Evolutionary conservation across 2,888 invertebrate species (phyloP).

Genomic region (Ennomos erosarius): DNA sequence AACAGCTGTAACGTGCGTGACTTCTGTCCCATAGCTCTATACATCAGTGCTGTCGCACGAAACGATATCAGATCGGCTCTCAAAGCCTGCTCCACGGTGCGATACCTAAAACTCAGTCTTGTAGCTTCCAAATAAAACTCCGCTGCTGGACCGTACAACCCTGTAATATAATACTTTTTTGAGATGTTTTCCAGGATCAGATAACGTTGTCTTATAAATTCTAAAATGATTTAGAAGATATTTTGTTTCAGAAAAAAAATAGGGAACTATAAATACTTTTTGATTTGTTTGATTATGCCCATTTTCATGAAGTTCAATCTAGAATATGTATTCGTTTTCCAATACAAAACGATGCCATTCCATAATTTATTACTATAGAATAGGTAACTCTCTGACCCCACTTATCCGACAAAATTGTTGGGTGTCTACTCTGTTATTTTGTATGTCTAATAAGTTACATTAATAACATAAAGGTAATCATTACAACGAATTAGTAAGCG

Average conservation of each 20-base stretch:
- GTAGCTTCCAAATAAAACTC: conserved; percentile 76
- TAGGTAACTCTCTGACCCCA: no score
- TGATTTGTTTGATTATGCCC: no score
- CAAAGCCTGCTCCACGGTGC: conserved; percentile 61
- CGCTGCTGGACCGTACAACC: conserved; percentile 64
- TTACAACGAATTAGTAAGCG: no score
- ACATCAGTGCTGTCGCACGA: conserved; percentile 87
- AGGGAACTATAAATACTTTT: no score
- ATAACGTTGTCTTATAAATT: conserved; percentile 7
- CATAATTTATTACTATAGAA: no score
- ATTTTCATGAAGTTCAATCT: no score
- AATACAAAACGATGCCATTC: no score
- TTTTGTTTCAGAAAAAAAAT: neutral
- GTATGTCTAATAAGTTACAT: no score
- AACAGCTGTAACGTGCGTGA: conserved; percentile 88
- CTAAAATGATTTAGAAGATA: neutral
- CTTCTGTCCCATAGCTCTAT: conserved; percentile 88
- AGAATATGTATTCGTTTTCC: no score
- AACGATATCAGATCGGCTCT: conserved; percentile 86
- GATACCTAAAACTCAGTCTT: conserved; percentile 69
- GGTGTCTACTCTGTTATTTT: no score
- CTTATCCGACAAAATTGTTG: no score
- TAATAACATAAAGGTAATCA: no score
- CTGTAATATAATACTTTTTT: conserved; percentile 48
- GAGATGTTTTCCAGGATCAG: neutral